Percentiles rank a stretch among this genome's conserved stretches.
phyloP scores from a whole-genome alignment of 2,888 invertebrate genomes.

The Cantharis rufa region DNA sequence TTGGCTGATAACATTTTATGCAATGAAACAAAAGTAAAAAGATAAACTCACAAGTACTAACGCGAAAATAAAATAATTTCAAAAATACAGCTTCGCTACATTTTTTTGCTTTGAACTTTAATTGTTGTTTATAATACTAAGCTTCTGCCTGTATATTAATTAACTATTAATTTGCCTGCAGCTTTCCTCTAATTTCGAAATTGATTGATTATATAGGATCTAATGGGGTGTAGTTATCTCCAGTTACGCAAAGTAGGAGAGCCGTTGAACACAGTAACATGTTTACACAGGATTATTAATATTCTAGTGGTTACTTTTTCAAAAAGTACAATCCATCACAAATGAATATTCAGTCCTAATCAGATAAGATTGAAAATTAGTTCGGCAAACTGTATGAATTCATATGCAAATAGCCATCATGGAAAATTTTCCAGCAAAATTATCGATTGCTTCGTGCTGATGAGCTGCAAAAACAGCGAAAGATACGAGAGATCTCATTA shows the following conservation, averaged over 20 bases:
- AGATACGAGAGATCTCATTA: not conserved
- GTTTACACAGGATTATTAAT: not conserved
- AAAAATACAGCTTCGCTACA: not conserved
- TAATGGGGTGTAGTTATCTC: not conserved
- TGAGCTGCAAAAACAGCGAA: not conserved
- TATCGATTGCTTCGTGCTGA: not conserved
- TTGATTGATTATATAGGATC: constrained; percentile 1
- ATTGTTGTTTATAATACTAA: not conserved
- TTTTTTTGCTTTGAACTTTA: not conserved
- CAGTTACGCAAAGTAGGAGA: not conserved
- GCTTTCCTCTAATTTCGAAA: not conserved
- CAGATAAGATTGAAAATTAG: not conserved
- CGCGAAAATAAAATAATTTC: not conserved
- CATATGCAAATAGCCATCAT: not conserved
- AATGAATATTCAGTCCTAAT: not conserved
- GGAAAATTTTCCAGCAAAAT: not conserved
- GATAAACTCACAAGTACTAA: not conserved
- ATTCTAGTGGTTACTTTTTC: not conserved
- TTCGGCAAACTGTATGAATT: not conserved
- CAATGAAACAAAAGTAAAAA: not conserved
- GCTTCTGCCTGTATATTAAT: not conserved
- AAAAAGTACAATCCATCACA: not conserved
- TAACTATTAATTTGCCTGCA: not conserved
- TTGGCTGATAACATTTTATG: not conserved
- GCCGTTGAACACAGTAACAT: not conserved